These are phyloP conservation scores for Operophtera brumata DNA, from an alignment of 2,888 invertebrate species.

Conservation along the genomic window DNA sequence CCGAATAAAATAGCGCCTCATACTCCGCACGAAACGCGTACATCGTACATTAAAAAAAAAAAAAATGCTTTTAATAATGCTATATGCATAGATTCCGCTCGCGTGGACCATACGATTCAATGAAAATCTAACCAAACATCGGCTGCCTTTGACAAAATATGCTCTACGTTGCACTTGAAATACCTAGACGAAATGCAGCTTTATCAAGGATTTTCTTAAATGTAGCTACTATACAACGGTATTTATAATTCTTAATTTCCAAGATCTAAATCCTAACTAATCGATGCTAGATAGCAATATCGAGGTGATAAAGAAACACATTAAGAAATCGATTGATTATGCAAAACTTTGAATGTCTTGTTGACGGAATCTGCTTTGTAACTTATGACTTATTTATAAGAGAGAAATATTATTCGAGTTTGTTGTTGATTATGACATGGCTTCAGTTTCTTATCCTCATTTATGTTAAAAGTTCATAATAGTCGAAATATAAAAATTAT, in stretches of 20 bases:
- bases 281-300: neutral
- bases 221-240: no score
- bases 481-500: no score
- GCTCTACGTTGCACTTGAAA: no score
- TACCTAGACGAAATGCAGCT: no score
- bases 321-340: slow-evolving; percentile 30
- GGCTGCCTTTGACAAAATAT: no score
- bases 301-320: slow-evolving; percentile 15
- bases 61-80: no score
- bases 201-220: no score
- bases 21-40: neutral
- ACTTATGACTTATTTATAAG: slow-evolving; percentile 7
- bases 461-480: no score
- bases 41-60: no score
- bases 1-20: slow-evolving; percentile 13
- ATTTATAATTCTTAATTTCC: neutral
- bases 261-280: neutral
- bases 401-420: neutral
- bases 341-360: slow-evolving; percentile 22
- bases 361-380: slow-evolving; percentile 14
- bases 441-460: neutral
- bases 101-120: no score
- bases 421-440: neutral
- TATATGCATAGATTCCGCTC: no score
- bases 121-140: no score